These are phyloP conservation scores for Drosophila nebulosa DNA, from an alignment of 1,140 invertebrate species.

Conservation along the genomic window DNA sequence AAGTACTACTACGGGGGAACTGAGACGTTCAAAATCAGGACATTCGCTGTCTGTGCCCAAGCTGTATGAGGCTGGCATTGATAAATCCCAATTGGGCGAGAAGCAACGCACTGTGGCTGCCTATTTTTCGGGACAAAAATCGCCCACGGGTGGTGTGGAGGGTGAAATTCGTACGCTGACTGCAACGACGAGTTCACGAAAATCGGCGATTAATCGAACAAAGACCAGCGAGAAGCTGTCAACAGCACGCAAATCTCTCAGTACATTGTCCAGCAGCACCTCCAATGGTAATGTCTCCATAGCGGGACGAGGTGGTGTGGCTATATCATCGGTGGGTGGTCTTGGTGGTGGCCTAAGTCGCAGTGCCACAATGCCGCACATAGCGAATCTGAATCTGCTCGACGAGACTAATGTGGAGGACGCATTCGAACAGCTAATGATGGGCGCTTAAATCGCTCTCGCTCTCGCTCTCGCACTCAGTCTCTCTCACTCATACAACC, in stretches of 20 bases:
- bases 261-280: conserved; percentile 47
- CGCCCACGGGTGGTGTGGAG: conserved; percentile 49
- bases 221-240: conserved; percentile 82
- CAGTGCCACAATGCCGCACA: conserved; percentile 88
- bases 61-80: conserved; percentile 89
- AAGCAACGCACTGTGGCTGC: conserved; percentile 90
- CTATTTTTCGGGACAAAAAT: conserved; percentile 85
- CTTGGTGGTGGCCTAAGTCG: conserved; percentile 82
- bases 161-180: conserved; percentile 48
- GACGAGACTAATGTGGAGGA: conserved; percentile 88
- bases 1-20: too few relatives aligned
- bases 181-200: conserved; percentile 36
- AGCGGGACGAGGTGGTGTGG: conserved; percentile 55
- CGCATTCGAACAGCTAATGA: conserved; percentile 89
- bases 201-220: conserved; percentile 81
- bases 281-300: conserved; percentile 73
- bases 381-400: conserved; percentile 84
- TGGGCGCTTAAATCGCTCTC: conserved; percentile 73
- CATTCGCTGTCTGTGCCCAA: conserved; percentile 87
- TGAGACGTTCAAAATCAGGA: conserved; percentile 87
- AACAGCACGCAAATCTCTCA: conserved; percentile 73
- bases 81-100: conserved; percentile 86
- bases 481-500: neutral
- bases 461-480: neutral
- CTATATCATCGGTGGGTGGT: neutral